phyloP scores from a whole-genome alignment of 2,888 invertebrate species.

The Horisme vitalbata region DNA sequence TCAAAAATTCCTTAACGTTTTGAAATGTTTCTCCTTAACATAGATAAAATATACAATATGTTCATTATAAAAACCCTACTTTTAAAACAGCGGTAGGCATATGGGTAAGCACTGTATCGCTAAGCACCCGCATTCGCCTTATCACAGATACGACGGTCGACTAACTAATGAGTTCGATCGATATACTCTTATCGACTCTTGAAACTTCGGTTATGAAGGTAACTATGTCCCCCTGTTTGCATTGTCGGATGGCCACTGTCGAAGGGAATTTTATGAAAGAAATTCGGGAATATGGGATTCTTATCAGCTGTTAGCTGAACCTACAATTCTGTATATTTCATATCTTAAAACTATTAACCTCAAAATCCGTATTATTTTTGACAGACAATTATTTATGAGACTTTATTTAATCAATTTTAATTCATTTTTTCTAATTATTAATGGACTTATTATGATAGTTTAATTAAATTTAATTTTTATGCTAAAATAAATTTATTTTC shows the following conservation, averaged over 20 bases:
- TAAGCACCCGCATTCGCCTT: slow-evolving; percentile 73
- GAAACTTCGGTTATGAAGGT: slow-evolving; percentile 70
- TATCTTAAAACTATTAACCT: no score
- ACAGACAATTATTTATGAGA: no score
- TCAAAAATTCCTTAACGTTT: no score
- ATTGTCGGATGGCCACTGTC: slow-evolving; percentile 20
- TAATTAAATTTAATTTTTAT: no score
- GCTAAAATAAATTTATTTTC: no score
- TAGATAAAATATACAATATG: slow-evolving; percentile 2
- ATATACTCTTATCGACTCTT: slow-evolving; percentile 71
- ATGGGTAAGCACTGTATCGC: slow-evolving; percentile 24
- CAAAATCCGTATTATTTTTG: no score
- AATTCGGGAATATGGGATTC: slow-evolving; percentile 6
- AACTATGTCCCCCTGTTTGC: slow-evolving; percentile 24
- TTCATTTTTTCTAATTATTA: no score
- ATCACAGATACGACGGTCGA: slow-evolving; percentile 62
- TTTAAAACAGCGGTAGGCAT: slow-evolving; percentile 12
- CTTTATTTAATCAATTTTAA: no score
- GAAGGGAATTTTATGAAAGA: slow-evolving; percentile 3
- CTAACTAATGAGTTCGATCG: slow-evolving; percentile 69
- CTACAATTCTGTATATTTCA: background rate
- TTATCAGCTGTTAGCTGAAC: slow-evolving; percentile 1
- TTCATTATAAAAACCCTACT: slow-evolving; percentile 6
- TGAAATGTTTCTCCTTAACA: background rate
- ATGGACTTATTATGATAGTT: no score